Conservation (phyloP, 2,113 vertebrate genomes). For the Emydocephalus ijimae region DNA sequence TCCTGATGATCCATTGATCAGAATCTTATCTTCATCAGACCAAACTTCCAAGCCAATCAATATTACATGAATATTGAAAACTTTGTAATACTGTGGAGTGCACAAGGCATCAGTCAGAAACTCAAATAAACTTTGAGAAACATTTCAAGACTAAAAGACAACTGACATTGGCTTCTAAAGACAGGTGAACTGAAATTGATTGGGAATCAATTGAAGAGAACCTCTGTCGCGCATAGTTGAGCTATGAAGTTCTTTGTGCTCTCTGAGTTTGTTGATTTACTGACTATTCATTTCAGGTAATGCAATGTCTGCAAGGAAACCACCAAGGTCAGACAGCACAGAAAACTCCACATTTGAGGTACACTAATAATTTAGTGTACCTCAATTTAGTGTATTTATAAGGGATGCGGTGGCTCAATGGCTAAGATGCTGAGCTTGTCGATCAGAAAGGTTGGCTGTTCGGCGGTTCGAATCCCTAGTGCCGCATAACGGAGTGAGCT, state of each 20-base stretch:
- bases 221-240: neutral
- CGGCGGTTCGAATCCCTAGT: too few relatives aligned
- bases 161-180: neutral
- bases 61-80: conserved; percentile 77
- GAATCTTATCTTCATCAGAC: conserved; percentile 73
- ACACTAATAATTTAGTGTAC: neutral
- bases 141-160: neutral
- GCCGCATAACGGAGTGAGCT: too few relatives aligned
- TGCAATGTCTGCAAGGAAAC: neutral
- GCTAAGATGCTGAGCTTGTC: too few relatives aligned
- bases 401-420: too few relatives aligned
- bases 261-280: neutral
- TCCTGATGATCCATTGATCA: conserved; percentile 55
- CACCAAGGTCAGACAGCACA: neutral
- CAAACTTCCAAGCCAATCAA: conserved; percentile 85
- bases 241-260: neutral
- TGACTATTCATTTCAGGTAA: neutral
- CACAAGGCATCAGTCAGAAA: neutral
- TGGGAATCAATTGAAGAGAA: neutral
- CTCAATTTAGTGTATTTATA: too few relatives aligned
- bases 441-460: too few relatives aligned
- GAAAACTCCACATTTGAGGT: neutral
- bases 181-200: neutral
- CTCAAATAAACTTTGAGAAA: neutral
- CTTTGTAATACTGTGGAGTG: conserved; percentile 76